A percentile compares a stretch with the other conserved stretches of the same genome.
Conservation (phyloP, 2,797 vertebrate genomes). For the Threskiornis aethiopicus region DNA sequence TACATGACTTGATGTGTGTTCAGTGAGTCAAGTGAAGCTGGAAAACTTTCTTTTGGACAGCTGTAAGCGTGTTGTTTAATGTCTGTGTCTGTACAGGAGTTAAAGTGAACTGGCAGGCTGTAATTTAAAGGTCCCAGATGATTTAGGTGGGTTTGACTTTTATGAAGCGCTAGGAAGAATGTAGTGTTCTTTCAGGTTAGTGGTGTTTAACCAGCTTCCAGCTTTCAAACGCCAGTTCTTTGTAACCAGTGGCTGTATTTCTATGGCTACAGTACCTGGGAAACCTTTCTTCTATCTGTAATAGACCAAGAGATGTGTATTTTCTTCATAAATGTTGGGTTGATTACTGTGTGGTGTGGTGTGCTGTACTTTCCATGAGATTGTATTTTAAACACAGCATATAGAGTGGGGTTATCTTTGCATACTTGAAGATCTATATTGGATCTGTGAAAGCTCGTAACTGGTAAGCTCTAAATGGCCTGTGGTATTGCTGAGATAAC, state of each 20-base stretch:
- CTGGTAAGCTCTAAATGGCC: not conserved
- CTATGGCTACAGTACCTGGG: not conserved
- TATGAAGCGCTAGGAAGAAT: not conserved
- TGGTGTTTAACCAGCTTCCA: not conserved
- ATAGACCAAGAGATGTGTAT: not conserved
- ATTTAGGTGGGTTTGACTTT: not conserved
- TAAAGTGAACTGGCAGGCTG: not conserved
- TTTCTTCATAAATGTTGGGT: not conserved
- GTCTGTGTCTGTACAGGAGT: not conserved
- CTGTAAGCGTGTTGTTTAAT: not conserved
- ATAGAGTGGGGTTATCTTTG: not conserved
- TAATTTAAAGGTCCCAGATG: not conserved
- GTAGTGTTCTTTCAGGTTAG: not conserved
- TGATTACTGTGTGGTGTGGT: not conserved
- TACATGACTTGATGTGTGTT: not conserved
- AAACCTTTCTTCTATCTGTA: not conserved
- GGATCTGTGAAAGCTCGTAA: not conserved
- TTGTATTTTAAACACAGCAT: not conserved
- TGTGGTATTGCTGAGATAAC: not conserved
- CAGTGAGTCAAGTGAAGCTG: not conserved
- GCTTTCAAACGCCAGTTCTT: not conserved
- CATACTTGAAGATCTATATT: not conserved
- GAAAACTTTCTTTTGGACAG: not conserved
- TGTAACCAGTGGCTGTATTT: not conserved
- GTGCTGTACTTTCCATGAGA: not conserved